A percentile compares a stretch with the other conserved stretches of the same genome.
phyloP scores from a whole-genome alignment of 92 coral and sea anemone genomes.

The Epizoanthus fatuus region DNA sequence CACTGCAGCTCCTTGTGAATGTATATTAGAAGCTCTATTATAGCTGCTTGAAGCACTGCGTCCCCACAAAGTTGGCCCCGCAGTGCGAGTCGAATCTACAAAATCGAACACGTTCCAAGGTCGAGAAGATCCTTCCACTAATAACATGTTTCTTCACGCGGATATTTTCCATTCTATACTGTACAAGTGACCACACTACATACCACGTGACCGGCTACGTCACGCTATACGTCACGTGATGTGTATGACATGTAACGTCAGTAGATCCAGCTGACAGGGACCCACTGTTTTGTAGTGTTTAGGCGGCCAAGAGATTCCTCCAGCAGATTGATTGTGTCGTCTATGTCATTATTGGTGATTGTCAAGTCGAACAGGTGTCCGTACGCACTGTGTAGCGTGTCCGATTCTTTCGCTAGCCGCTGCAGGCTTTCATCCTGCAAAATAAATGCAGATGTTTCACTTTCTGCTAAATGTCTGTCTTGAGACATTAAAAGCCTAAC shows the following conservation, averaged over 20 bases:
- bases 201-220: slow-evolving; percentile 1
- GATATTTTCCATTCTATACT: background rate
- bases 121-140: background rate
- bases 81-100: background rate
- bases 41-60: background rate
- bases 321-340: slow-evolving; percentile 90
- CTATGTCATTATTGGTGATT: slow-evolving; percentile 95
- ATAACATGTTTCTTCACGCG: background rate
- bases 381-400: slow-evolving; percentile 83
- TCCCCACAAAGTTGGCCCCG: background rate
- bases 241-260: slow-evolving; percentile 14
- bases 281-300: slow-evolving; percentile 90
- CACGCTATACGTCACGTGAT: background rate
- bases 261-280: slow-evolving; percentile 98
- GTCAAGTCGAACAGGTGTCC: slow-evolving; percentile 97
- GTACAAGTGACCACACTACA: background rate
- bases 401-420: slow-evolving; percentile 95
- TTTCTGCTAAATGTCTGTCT: background rate
- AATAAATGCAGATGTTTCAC: background rate
- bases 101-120: background rate
- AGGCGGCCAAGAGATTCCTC: slow-evolving; percentile 88
- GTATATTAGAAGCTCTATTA: background rate
- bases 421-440: slow-evolving; percentile 90
- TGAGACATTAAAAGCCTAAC: too few species aligned
- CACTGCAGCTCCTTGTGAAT: background rate